Evolutionary conservation across 2,113 vertebrate genomes (phyloP).

Genomic region (Elgaria multicarinata): DNA sequence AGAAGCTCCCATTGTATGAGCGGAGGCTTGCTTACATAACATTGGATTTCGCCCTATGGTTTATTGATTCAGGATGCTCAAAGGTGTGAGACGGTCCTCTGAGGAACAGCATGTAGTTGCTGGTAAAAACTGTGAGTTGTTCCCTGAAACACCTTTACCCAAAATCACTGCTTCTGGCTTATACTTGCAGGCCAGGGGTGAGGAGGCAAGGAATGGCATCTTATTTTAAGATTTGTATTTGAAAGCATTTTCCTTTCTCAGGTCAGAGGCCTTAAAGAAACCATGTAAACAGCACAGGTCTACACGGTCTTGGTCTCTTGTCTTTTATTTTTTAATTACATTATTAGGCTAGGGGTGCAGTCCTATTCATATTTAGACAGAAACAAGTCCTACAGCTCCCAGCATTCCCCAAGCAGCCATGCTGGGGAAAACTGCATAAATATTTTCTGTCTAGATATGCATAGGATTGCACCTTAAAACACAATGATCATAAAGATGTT

Average conservation of each 20-base stretch:
- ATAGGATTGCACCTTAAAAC: no score
- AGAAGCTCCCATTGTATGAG: no score
- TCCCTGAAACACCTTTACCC: not conserved
- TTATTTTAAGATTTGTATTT: not conserved
- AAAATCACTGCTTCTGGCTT: not conserved
- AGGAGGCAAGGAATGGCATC: not conserved
- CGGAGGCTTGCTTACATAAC: no score
- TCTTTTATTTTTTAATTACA: not conserved
- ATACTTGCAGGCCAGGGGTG: not conserved
- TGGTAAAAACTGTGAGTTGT: not conserved
- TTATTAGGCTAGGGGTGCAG: not conserved
- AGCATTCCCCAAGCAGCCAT: no score
- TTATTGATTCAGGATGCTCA: not conserved
- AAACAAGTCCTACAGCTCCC: no score
- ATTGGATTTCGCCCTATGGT: not conserved
- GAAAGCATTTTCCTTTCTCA: not conserved
- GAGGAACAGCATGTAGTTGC: not conserved
- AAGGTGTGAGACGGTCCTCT: not conserved
- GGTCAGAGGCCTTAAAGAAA: not conserved
- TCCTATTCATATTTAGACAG: no score
- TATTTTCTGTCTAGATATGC: no score
- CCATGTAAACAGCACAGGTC: not conserved
- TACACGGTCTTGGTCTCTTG: not conserved
- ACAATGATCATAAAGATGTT: not conserved
- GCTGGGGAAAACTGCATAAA: no score